Percentiles rank a stretch among this genome's conserved stretches.
Conservation (phyloP, 2,113 vertebrate species). For the Danio rerio region GRCz12tu NC_133184.1:26156001-26156500, state of each 20-base stretch:
- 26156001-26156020: too few relatives aligned
- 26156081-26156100: too few relatives aligned
- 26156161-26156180: neutral
- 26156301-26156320: neutral
- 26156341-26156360: conserved; percentile 25
- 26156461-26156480: too few relatives aligned
- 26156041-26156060: too few relatives aligned
- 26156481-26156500: too few relatives aligned
- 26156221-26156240: neutral
- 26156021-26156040: too few relatives aligned
- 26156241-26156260: neutral
- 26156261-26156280: conserved; percentile 6
- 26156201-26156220: neutral
- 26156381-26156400: conserved; percentile 10
- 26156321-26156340: conserved; percentile 19
- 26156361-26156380: conserved; percentile 12
- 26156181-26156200: neutral
- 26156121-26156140: too few relatives aligned
- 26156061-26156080: too few relatives aligned
- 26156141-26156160: too few relatives aligned
- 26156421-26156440: neutral
- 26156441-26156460: neutral
- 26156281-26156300: neutral
- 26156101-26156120: too few relatives aligned
- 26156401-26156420: conserved; percentile 8